phyloP scores from a whole-genome alignment of 2,888 invertebrate genomes.

The Hipparchia sbordonii region DNA sequence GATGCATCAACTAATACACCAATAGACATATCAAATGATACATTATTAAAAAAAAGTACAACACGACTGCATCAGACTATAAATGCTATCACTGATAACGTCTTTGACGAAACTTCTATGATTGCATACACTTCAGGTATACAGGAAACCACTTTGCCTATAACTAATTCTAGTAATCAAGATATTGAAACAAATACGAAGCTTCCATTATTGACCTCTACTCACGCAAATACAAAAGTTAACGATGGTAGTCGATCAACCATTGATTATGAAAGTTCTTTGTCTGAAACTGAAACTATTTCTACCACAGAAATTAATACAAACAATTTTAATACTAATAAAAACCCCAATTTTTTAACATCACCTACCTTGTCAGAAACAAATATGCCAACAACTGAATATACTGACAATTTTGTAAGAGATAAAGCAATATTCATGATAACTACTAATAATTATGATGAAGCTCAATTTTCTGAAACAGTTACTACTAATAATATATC shows the following conservation, averaged over 20 bases:
- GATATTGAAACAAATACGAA: neutral
- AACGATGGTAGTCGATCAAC: neutral
- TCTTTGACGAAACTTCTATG: neutral
- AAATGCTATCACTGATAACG: neutral
- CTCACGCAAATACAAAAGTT: neutral
- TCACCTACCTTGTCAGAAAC: neutral
- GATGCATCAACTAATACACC: neutral
- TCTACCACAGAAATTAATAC: neutral
- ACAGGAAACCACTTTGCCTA: neutral
- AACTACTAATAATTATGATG: slow-evolving; percentile 16
- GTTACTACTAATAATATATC: neutral
- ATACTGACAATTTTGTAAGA: neutral
- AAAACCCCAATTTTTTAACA: neutral
- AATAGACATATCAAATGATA: neutral
- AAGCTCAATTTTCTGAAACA: neutral
- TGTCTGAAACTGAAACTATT: neutral
- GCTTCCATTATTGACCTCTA: neutral
- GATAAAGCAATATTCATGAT: neutral
- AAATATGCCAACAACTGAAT: neutral
- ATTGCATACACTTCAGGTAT: neutral
- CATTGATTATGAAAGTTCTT: neutral
- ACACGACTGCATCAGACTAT: neutral
- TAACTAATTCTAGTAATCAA: neutral
- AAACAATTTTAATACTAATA: neutral
- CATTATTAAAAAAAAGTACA: neutral